Evolutionary conservation across 1,140 invertebrate species (phyloP).

Genomic region (Popillia japonica): DNA sequence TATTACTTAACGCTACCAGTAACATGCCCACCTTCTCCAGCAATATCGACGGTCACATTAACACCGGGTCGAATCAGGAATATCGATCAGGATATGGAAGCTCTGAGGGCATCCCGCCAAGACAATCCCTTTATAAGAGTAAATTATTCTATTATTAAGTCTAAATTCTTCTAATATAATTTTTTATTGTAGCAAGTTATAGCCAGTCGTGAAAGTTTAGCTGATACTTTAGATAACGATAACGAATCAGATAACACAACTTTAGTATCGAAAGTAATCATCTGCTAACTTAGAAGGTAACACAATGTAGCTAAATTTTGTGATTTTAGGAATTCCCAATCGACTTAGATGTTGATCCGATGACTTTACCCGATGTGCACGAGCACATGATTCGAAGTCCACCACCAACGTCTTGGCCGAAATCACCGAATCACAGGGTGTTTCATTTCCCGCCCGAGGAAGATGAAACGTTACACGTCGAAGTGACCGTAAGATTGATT

Average conservation of each 20-base stretch:
- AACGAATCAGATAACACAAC: slow-evolving; percentile 79
- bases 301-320: no score
- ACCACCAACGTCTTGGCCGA: slow-evolving; percentile 72
- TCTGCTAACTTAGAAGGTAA: background rate
- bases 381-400: slow-evolving; percentile 84
- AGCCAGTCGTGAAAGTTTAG: slow-evolving; percentile 78
- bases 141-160: slow-evolving; percentile 70
- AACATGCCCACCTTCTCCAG: slow-evolving; percentile 55
- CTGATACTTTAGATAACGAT: slow-evolving; percentile 71
- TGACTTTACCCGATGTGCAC: slow-evolving; percentile 80
- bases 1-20: slow-evolving; percentile 56
- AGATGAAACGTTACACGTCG: slow-evolving; percentile 55
- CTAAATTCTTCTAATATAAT: slow-evolving; percentile 57
- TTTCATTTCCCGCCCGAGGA: slow-evolving; percentile 56
- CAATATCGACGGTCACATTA: slow-evolving; percentile 69
- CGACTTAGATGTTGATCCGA: slow-evolving; percentile 71
- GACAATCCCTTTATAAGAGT: slow-evolving; percentile 85
- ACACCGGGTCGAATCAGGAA: slow-evolving; percentile 78
- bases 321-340: slow-evolving; percentile 70
- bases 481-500: slow-evolving; percentile 52
- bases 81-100: slow-evolving; percentile 85
- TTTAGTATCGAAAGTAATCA: slow-evolving; percentile 76
- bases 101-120: slow-evolving; percentile 77
- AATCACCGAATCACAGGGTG: slow-evolving; percentile 55
- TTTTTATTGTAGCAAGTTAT: slow-evolving; percentile 69